These are phyloP conservation scores for Drosophila pseudoananassae DNA, from an alignment of 1,140 invertebrate genomes.

Conservation along the genomic window DNA sequence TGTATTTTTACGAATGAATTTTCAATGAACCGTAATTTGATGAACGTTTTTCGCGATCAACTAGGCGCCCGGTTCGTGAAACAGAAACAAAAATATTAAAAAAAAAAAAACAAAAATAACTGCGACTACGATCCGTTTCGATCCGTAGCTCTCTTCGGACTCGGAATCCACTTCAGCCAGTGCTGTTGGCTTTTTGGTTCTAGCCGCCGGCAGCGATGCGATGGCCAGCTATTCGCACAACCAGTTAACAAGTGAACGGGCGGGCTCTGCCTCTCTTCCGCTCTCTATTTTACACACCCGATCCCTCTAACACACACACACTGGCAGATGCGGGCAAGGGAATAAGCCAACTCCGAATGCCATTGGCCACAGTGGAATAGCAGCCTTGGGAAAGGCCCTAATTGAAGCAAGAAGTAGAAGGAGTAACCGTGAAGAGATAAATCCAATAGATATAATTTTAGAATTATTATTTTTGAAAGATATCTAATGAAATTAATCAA, in stretches of 20 bases:
- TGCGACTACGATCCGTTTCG: slow-evolving; percentile 48
- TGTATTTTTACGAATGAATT: not conserved
- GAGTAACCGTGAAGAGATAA: not conserved
- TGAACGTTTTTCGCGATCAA: not conserved
- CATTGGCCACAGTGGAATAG: slow-evolving; percentile 31
- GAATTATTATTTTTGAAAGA: no score
- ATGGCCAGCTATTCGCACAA: slow-evolving; percentile 69
- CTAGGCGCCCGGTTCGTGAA: not conserved
- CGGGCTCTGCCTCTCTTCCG: slow-evolving; percentile 9
- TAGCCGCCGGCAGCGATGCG: slow-evolving; percentile 59
- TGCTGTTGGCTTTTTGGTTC: slow-evolving; percentile 46
- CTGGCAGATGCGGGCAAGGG: slow-evolving; percentile 22
- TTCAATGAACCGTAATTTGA: not conserved
- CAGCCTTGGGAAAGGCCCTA: not conserved
- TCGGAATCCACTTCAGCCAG: slow-evolving; percentile 21
- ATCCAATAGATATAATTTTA: no score
- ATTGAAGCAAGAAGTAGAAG: not conserved
- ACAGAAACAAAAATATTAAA: not conserved
- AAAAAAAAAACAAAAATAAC: not conserved
- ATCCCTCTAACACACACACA: slow-evolving; percentile 11
- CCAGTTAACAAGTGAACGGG: slow-evolving; percentile 67
- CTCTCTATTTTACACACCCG: not conserved
- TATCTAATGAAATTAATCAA: no score
- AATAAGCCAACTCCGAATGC: slow-evolving; percentile 42
- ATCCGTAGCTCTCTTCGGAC: slow-evolving; percentile 2